phyloP scores from a whole-genome alignment of 2,797 vertebrate species.

The Sebastolobus alascanus region DNA sequence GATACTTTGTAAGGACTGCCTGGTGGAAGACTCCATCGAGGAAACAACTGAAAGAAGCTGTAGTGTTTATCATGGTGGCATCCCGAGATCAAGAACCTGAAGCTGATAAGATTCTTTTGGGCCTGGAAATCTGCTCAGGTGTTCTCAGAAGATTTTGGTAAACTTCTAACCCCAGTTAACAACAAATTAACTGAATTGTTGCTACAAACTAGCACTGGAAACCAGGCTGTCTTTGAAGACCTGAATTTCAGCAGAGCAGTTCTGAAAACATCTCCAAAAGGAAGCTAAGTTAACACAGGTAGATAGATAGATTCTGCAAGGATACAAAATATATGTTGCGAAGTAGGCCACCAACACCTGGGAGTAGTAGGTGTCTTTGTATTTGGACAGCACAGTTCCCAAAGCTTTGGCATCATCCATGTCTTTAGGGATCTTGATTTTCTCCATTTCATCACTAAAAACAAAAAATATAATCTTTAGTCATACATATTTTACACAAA shows the following conservation, averaged over 20 bases:
- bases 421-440: slow-evolving; percentile 96
- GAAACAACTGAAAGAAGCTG: neutral
- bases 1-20: neutral
- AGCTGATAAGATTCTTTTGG: neutral
- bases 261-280: neutral
- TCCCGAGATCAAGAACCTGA: neutral
- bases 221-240: neutral
- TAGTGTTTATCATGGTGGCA: neutral
- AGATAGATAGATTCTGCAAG: slow-evolving; percentile 76
- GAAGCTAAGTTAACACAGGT: neutral
- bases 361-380: slow-evolving; percentile 98
- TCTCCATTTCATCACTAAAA: slow-evolving; percentile 93
- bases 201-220: neutral
- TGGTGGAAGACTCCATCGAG: too few species aligned
- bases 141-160: neutral
- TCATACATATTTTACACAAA: neutral
- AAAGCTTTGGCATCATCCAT: slow-evolving; percentile 99
- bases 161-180: neutral
- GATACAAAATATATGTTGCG: slow-evolving; percentile 99
- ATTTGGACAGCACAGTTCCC: slow-evolving; percentile 97
- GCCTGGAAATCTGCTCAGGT: neutral
- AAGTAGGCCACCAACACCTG: slow-evolving; percentile 98
- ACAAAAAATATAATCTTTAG: neutral
- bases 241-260: neutral
- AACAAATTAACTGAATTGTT: neutral